Evolutionary conservation across 2,797 vertebrate genomes (phyloP), one percentile per base, ranked within the genome.

Genomic region (Arremon aurantiirostris): DNA sequence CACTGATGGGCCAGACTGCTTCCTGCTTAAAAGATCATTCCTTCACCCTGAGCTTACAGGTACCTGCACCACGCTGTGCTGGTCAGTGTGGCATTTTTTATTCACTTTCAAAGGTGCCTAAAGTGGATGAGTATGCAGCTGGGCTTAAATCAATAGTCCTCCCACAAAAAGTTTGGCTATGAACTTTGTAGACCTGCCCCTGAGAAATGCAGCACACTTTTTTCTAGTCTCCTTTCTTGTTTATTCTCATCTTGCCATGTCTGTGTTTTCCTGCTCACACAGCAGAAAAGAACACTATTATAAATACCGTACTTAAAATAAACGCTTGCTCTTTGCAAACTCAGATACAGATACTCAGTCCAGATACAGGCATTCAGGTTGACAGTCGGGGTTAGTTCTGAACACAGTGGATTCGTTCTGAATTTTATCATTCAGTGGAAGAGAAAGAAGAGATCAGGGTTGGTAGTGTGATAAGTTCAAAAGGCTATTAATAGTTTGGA

Each of bases 51-150:
- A 59, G 22, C 9, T 59, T 63, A 27, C 5, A 50, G 34, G 41
- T 23, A 13, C 21, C 14, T 26, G 19, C 64, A 53, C 9, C 6
- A 1, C n/a, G 24, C 44, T 73, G 11, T 5, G 2, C 11, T 72
- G 42, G n/a, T 61, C 20, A 11, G 2, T 56, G 14, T 44, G 28
- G 16, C 2, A 0, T 57, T 26, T 35, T 16, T 15, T 12, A 2
- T 14, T 84, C 39, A 52, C 26, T 9, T 46, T 63, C 34, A 46
- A 12, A 46, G 23, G 27, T 77, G 72, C 35, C 5, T 46, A 2
- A 34, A 8, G 22, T 42, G 37, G 5, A 4, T 63, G 26, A 42
- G 5, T n/a, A 18, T 44, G 19, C n/a, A 82, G 22, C 24, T 59
- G 24, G 20, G 65, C 34, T 37, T 59, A 59, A 59, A 59, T 26